phyloP scores from a whole-genome alignment of 2,113 vertebrate species.

The Cephalopterus ornatus region DNA sequence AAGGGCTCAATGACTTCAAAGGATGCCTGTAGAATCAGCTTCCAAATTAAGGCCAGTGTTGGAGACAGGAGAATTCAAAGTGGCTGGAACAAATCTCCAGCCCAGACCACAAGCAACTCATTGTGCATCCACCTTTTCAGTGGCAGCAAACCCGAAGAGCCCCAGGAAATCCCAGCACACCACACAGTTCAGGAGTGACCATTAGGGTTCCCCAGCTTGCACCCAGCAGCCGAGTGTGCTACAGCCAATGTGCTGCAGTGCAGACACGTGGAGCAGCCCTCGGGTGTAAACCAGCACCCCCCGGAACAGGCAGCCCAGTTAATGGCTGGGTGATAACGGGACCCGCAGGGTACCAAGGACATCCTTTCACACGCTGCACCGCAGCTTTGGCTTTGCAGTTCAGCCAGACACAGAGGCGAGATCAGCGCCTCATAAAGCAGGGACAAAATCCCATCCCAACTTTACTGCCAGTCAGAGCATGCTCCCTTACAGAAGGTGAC shows the following conservation, averaged over 20 bases:
- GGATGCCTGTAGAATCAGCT: slow-evolving; percentile 2
- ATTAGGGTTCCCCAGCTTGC: background rate
- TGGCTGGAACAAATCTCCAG: background rate
- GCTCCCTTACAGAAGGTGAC: slow-evolving; percentile 27
- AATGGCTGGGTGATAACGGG: background rate
- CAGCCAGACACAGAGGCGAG: background rate
- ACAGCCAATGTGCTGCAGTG: background rate
- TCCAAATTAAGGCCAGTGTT: background rate
- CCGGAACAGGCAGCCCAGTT: background rate
- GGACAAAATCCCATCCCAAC: background rate
- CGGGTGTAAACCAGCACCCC: background rate
- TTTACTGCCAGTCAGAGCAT: background rate
- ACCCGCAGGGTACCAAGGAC: slow-evolving; percentile 4
- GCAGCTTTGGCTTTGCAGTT: background rate
- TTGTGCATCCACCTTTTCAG: background rate
- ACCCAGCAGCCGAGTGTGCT: background rate
- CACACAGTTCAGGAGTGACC: background rate
- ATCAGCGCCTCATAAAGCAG: slow-evolving; percentile 17
- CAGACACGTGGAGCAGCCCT: background rate
- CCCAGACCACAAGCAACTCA: background rate
- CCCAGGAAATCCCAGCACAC: background rate
- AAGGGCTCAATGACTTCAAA: slow-evolving; percentile 46
- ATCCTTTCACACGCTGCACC: background rate
- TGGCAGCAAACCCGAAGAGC: background rate
- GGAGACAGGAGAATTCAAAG: background rate